phyloP scores from a whole-genome alignment of 2,888 invertebrate genomes.

The Sisyra nigra region DNA sequence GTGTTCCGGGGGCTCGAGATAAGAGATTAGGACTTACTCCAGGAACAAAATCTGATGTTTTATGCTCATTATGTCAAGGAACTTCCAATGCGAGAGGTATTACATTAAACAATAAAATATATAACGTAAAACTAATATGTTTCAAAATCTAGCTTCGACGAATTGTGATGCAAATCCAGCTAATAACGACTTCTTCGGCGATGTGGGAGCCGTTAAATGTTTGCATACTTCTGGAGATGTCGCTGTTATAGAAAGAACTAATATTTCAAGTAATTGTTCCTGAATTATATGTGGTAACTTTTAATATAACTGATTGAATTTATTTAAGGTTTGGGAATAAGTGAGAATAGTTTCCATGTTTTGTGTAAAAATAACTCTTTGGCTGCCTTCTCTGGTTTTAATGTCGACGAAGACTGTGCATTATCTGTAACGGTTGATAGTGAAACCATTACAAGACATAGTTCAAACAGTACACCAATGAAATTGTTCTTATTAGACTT shows the following conservation, averaged over 20 bases:
- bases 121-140: not conserved
- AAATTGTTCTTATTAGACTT: slow-evolving; percentile 18
- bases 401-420: slow-evolving; percentile 35
- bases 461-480: slow-evolving; percentile 18
- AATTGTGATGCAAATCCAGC: slow-evolving; percentile 18
- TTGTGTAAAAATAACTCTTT: slow-evolving; percentile 44
- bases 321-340: slow-evolving; percentile 20
- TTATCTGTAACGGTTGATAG: slow-evolving; percentile 41
- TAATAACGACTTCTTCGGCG: slow-evolving; percentile 38
- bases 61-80: slow-evolving; percentile 17
- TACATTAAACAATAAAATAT: not conserved
- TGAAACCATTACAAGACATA: slow-evolving; percentile 36
- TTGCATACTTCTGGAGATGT: slow-evolving; percentile 36
- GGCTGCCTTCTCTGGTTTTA: slow-evolving; percentile 30
- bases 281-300: not conserved
- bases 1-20: slow-evolving; percentile 42
- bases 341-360: slow-evolving; percentile 30
- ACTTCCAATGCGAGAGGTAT: not conserved
- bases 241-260: slow-evolving; percentile 38
- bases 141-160: slow-evolving; percentile 5
- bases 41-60: slow-evolving; percentile 16
- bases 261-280: not conserved
- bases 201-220: slow-evolving; percentile 42
- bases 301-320: not conserved
- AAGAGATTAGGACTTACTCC: slow-evolving; percentile 25